Evolutionary conservation across 1,140 invertebrate species (phyloP).

Genomic region (Brachionus sp.): DNA sequence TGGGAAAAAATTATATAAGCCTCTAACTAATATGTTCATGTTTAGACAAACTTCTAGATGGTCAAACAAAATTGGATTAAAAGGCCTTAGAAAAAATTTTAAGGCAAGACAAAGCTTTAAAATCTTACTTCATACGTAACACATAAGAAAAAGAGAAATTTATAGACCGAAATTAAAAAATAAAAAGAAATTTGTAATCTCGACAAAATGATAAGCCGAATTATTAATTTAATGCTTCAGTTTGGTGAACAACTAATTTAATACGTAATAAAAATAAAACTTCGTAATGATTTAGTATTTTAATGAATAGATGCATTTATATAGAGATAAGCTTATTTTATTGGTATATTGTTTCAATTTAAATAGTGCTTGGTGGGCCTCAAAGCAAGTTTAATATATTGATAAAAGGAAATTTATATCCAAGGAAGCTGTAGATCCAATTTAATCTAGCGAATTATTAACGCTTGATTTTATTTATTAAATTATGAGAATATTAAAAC

Average conservation of each 20-base stretch:
- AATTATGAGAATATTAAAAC: background rate
- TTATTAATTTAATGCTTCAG: background rate
- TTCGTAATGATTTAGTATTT: background rate
- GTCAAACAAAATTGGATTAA: background rate
- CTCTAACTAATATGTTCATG: background rate
- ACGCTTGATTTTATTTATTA: background rate
- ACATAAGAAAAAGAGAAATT: background rate
- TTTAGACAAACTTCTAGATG: background rate
- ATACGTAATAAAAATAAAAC: background rate
- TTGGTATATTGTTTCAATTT: background rate
- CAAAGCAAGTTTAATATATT: background rate
- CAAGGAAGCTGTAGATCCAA: background rate
- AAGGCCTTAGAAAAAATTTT: background rate
- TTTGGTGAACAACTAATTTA: background rate
- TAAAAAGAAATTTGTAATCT: background rate
- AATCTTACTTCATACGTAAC: background rate
- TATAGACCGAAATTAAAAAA: background rate
- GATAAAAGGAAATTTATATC: background rate
- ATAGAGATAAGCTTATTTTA: background rate
- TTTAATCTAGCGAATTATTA: background rate
- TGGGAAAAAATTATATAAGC: background rate
- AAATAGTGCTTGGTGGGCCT: background rate
- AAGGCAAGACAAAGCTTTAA: background rate
- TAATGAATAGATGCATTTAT: background rate
- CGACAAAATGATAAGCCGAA: background rate